Base-by-base conservation (phyloP, 2,888 invertebrate genomes). In the Ferrisia virgata region DNA sequence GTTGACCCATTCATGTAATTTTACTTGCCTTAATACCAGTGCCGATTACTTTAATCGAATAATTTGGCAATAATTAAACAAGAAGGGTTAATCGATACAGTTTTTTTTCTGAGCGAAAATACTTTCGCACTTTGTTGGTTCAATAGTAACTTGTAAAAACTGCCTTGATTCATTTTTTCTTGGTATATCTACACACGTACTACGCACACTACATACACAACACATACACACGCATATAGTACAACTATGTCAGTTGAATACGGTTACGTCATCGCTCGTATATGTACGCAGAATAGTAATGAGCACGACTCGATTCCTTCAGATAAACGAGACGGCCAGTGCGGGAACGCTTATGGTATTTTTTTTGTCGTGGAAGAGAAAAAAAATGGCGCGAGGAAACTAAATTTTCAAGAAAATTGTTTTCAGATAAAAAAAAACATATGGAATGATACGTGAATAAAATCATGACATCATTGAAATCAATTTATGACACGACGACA, bases 161-260 rank as follows among this genome's bases (percentile, higher is more conserved):
- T 18, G 33, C 72, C 36, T 76, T 18, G 9, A 25, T 76, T 8
- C 22, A 76, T 33, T 33, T 18, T n/a, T n/a, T n/a, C n/a, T n/a
- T n/a, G n/a, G n/a, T n/a, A n/a, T n/a, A n/a, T n/a, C n/a, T n/a
- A n/a, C n/a, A n/a, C n/a, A n/a, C n/a, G n/a, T n/a, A n/a, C n/a
- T n/a, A n/a, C n/a, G n/a, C n/a, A n/a, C n/a, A n/a, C n/a, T n/a
- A n/a, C n/a, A n/a, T n/a, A n/a, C n/a, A n/a, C n/a, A n/a, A n/a
- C n/a, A n/a, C n/a, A n/a, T n/a, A n/a, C n/a, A n/a, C n/a, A 36
- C 72, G 33, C 4, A 18, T 69, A 31, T 31, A 0, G 72, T 36
- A 76, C 72, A 76, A 76, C 72, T 76, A 76, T 76, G 72, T 76
- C 72, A 76, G 72, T 76, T 76, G 2, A 76, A 18, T 36, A 15